A percentile compares a stretch with the other conserved stretches of the same genome.
Evolutionary conservation across 2,113 vertebrate species (phyloP).

Genomic region (Eira barbara): DNA sequence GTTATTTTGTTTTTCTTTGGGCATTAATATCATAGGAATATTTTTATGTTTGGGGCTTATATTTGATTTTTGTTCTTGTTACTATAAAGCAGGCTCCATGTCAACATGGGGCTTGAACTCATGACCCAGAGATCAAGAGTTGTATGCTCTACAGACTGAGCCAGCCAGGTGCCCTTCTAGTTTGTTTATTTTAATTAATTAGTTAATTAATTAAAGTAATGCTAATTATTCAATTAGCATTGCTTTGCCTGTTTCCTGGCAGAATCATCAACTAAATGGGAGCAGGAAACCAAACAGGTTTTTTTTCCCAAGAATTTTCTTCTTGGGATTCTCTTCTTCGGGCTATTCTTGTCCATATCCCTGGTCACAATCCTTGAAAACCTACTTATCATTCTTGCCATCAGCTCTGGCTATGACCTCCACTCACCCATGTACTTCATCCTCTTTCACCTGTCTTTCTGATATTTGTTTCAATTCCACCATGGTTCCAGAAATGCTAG

Average conservation of each 20-base stretch:
- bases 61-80: neutral
- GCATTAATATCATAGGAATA: too few species aligned
- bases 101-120: neutral
- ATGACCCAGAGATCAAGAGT: neutral
- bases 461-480: conserved; percentile 36
- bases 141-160: neutral
- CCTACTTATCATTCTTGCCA: neutral
- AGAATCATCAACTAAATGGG: neutral
- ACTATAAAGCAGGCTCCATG: neutral
- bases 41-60: too few species aligned
- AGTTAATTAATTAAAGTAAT: neutral
- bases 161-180: neutral
- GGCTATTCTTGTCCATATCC: conserved; percentile 42
- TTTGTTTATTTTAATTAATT: neutral
- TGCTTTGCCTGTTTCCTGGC: neutral
- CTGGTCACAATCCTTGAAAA: conserved; percentile 19
- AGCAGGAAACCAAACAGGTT: conserved; percentile 24
- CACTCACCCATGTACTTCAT: conserved; percentile 46
- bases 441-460: neutral
- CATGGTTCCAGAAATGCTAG: conserved; percentile 28
- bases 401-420: neutral
- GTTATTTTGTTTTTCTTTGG: neutral
- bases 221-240: neutral
- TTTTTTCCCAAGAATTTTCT: conserved; percentile 17
- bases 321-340: conserved; percentile 53